phyloP scores from a whole-genome alignment of 1,140 invertebrate species.

The Macrosteles quadrilineatus region DNA sequence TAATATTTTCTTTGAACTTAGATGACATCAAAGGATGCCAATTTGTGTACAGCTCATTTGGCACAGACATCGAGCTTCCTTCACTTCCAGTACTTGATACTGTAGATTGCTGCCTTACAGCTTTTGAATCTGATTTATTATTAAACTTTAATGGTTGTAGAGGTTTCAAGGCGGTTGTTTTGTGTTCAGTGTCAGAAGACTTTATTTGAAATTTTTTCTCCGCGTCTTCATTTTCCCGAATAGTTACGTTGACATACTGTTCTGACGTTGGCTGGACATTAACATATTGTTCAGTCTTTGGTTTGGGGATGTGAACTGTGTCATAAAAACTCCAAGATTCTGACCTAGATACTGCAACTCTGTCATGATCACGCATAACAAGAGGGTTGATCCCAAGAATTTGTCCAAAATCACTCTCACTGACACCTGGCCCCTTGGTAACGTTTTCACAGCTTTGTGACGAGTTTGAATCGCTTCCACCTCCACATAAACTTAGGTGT shows the following conservation, averaged over 20 bases:
- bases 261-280: conserved; percentile 43
- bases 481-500: conserved; percentile 41
- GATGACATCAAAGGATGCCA: conserved; percentile 15
- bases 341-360: conserved; percentile 50
- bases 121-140: background rate
- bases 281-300: conserved; percentile 44
- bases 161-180: conserved; percentile 1
- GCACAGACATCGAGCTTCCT: conserved; percentile 30
- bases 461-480: conserved; percentile 52
- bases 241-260: conserved; percentile 41
- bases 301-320: conserved; percentile 41
- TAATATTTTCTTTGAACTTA: background rate
- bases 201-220: background rate
- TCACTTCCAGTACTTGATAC: conserved; percentile 30
- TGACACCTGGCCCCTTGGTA: no score
- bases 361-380: conserved; percentile 42
- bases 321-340: conserved; percentile 61
- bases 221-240: no score
- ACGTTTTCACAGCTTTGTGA: conserved; percentile 46
- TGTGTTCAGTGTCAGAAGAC: background rate
- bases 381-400: background rate
- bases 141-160: background rate
- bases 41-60: conserved; percentile 38
- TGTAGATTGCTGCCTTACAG: conserved; percentile 14
- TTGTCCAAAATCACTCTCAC: background rate